Evolutionary conservation across 2,888 invertebrate species (phyloP).

Genomic region (Scaptomyza flava): DNA sequence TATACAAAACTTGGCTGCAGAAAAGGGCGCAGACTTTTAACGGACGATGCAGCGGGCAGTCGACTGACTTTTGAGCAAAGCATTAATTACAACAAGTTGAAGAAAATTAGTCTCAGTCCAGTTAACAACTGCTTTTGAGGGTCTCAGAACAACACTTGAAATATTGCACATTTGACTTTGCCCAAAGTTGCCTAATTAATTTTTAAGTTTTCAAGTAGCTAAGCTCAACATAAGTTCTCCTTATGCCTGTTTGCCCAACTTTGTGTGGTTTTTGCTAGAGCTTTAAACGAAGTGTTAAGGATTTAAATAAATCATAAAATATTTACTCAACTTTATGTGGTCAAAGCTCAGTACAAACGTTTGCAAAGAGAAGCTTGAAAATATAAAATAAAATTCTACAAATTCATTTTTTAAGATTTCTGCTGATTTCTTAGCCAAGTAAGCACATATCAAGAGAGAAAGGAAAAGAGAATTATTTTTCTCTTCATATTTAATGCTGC

Average conservation of each 20-base stretch:
- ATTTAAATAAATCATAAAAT: not conserved
- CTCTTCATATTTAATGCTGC: not conserved
- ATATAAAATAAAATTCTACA: too few species aligned
- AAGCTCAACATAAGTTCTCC: not conserved
- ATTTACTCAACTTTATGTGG: not conserved
- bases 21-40: not conserved
- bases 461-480: too few species aligned
- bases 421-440: not conserved
- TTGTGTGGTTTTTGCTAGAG: not conserved
- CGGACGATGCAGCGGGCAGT: slow-evolving; percentile 1
- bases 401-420: not conserved
- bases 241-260: not conserved
- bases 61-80: not conserved
- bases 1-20: slow-evolving; percentile 21
- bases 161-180: slow-evolving; percentile 8
- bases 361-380: not conserved
- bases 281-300: not conserved
- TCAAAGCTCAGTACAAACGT: too few species aligned
- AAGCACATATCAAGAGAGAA: too few species aligned
- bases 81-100: slow-evolving; percentile 7
- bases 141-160: slow-evolving; percentile 10
- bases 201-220: not conserved
- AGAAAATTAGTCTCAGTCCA: slow-evolving; percentile 16
- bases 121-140: slow-evolving; percentile 1
- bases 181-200: slow-evolving; percentile 38